phyloP scores from a whole-genome alignment of 2,113 vertebrate species.

The Anseranas semipalmata region DNA sequence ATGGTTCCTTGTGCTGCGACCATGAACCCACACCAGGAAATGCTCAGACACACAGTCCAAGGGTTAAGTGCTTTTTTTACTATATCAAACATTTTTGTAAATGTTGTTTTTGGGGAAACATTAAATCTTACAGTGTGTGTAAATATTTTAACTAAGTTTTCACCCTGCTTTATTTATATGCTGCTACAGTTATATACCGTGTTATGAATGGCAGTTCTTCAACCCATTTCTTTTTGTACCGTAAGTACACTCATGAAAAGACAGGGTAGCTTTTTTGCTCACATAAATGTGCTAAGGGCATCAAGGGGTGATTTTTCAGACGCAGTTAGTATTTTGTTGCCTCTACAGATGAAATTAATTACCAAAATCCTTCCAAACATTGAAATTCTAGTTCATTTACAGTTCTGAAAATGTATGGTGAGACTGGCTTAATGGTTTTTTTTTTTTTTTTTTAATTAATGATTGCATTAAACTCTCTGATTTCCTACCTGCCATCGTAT shows the following conservation, averaged over 20 bases:
- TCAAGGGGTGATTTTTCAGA: constrained; percentile 16
- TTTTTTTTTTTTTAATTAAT: constrained; percentile 47
- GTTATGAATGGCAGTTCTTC: neutral
- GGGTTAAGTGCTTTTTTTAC: constrained; percentile 48
- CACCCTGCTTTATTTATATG: constrained; percentile 35
- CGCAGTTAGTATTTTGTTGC: neutral
- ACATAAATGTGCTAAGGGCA: neutral
- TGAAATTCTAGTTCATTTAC: constrained; percentile 8
- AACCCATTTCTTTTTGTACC: neutral
- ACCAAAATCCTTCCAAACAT: constrained; percentile 8
- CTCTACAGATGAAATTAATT: constrained; percentile 24
- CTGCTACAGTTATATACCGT: neutral
- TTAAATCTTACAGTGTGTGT: neutral
- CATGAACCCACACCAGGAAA: constrained; percentile 12
- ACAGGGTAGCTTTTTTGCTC: neutral
- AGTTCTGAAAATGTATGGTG: neutral
- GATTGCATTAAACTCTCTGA: constrained; percentile 20
- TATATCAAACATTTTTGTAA: constrained; percentile 4
- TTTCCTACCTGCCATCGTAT: neutral
- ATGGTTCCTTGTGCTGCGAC: neutral
- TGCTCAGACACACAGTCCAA: constrained; percentile 6
- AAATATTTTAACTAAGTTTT: constrained; percentile 43
- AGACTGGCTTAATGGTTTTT: neutral
- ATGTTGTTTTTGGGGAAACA: constrained; percentile 26
- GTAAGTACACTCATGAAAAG: neutral